Evolutionary conservation across 1,140 invertebrate genomes (phyloP).

Genomic region (Amphibalanus amphitrite): DNA sequence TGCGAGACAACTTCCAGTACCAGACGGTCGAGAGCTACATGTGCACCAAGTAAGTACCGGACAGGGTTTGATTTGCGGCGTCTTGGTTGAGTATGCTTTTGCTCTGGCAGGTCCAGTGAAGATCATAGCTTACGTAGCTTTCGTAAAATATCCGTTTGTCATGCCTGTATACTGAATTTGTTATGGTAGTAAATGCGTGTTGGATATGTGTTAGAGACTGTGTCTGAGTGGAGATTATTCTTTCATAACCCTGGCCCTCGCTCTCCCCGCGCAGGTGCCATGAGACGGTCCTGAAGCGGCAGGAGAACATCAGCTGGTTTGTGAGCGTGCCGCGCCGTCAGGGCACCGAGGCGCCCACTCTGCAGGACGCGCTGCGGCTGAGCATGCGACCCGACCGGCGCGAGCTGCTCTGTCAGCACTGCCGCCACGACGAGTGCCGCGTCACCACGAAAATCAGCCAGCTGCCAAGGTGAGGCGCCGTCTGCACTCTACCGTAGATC

Average conservation of each 20-base stretch:
- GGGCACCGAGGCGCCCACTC: not conserved
- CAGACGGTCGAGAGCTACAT: constrained; percentile 16
- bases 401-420: constrained; percentile 17
- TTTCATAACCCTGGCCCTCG: too few species aligned
- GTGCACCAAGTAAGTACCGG: constrained; percentile 15
- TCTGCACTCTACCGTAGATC: too few species aligned
- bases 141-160: too few species aligned
- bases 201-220: too few species aligned
- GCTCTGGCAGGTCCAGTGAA: too few species aligned
- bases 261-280: not conserved
- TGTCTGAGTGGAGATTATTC: too few species aligned
- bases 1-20: constrained; percentile 17
- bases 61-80: too few species aligned
- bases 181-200: too few species aligned
- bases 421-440: constrained; percentile 13
- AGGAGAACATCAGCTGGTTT: constrained; percentile 3
- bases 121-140: too few species aligned
- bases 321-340: constrained; percentile 1
- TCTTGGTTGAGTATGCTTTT: too few species aligned
- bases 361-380: constrained; percentile 4
- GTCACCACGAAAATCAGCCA: constrained; percentile 16
- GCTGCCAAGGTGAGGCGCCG: constrained; percentile 13
- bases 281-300: not conserved
- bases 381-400: constrained; percentile 16
- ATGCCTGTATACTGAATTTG: too few species aligned